These are phyloP conservation scores for Sterna hirundo DNA, from an alignment of 2,113 vertebrate genomes.

Conservation along the genomic window DNA sequence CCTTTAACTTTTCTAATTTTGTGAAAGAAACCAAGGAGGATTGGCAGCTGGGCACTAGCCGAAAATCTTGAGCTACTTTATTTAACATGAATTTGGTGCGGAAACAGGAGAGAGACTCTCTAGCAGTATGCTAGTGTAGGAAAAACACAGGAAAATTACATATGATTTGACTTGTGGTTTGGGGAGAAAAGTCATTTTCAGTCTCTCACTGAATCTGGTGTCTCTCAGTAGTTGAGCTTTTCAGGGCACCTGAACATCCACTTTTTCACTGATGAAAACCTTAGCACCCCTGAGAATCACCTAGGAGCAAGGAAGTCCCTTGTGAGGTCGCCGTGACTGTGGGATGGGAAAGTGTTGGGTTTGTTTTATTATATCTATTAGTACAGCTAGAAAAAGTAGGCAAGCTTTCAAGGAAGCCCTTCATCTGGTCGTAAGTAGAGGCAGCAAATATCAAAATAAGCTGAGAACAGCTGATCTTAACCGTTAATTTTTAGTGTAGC, in stretches of 20 bases:
- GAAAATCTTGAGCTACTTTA: constrained; percentile 7
- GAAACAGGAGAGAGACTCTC: not conserved
- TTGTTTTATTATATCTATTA: not conserved
- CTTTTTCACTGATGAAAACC: not conserved
- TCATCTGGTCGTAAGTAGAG: not conserved
- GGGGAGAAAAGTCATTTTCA: not conserved
- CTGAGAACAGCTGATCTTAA: not conserved
- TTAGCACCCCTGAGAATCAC: not conserved
- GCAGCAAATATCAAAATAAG: not conserved
- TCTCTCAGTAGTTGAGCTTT: not conserved
- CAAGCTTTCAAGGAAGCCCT: not conserved
- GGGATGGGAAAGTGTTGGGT: not conserved
- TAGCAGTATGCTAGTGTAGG: not conserved
- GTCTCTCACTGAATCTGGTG: not conserved
- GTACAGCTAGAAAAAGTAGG: not conserved
- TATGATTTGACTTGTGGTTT: not conserved
- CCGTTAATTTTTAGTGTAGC: not conserved
- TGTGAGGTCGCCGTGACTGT: not conserved
- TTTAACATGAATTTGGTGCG: not conserved
- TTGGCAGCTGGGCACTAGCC: constrained; percentile 57
- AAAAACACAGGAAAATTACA: not conserved
- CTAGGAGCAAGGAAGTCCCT: not conserved
- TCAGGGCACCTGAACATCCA: not conserved
- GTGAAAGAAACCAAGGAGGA: constrained; percentile 56
- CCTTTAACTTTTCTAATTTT: constrained; percentile 33